Base-by-base conservation (phyloP, 2,113 vertebrate species). In the Clarias batrachus region DNA sequence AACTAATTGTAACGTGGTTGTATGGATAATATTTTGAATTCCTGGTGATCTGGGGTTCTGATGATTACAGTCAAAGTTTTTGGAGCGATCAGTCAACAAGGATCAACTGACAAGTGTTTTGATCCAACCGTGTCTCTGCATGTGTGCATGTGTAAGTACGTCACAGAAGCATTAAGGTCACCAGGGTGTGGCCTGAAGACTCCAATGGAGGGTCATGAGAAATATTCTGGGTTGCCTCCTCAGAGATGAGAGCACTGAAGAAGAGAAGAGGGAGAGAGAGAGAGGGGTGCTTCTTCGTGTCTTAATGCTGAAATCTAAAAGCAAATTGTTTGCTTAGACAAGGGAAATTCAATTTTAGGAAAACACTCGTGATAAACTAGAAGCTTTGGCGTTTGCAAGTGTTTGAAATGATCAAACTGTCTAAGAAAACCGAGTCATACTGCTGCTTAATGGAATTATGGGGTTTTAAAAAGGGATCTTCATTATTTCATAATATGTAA, bases 171-270 rank as follows among this genome's bases (percentile, higher is more conserved):
- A 27, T 52, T 52, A 30, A 4, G 70, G 5, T 21, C 23, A 56
- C 54, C 37, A 84, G 83, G 66, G 13, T 57, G 57, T 84, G 79
- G n/a, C 9, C 54, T 82, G 41, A 84, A 41, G 54, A 76, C 65
- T 16, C 25, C 19, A 86, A 82, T 81, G 82, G 57, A 66, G 73
- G 91, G 91, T 88, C 89, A 86, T 89, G 91, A 87, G 89, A 91
- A 91, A 89, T 88, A 87, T 88, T 87, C 82, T 66, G 71, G 71
- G 78, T 79, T 71, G 54, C 52, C 57, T 91, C 85, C 59, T 84
- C 30, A 80, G 87, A 59, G 68, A 88, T 66, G 82, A 71, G 82
- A 54, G 21, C 37, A 71, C 41, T 5, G 21, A 82, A 23, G 3
- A 56, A 2, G 0, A 25, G 0, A 25, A 78, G 19, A 7, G 13